Base-by-base conservation (phyloP, 92 coral and sea anemone species). In the Phenganax subtilis region DNA sequence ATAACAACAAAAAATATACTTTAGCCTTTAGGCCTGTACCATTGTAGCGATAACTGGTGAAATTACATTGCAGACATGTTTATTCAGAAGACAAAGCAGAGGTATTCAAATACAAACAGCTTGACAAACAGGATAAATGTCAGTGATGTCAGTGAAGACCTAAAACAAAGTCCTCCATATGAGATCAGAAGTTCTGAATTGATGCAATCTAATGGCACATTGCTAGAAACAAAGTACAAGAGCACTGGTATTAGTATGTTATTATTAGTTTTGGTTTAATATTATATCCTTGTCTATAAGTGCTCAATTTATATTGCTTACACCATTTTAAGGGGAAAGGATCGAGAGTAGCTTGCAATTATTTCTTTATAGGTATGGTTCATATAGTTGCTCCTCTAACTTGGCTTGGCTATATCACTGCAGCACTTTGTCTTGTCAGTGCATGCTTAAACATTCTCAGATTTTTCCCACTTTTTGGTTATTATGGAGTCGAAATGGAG, bases 1-100 rank as follows among this genome's bases (percentile, higher is more conserved):
- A 28, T 28, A 65, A 28, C 16, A 11, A 17, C 25, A 59, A 59
- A 20, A 20, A 20, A 20, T 20, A 20, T 20, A 20, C 25, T 20
- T 20, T 7, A 20, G 65, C 7, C 65, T 59, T 12, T 12, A 59
- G 65, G 65, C 47, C 47, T 37, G 5, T 37, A 37, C 0, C 47
- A 37, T 1, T 37, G 47, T 5, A 1, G 5, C 47, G 0, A 37
- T 37, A 37, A 37, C 3, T 51, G 75, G 28, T 67, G n/a, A 8
- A 2, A 54, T 68, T 25, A 72, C 52, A 20, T 77, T 66, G 17
- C 80, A 93, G 98, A 93, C 85, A 89, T 96, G 57, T 93, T 89
- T 57, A 93, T 93, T 76, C 98, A 93, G 88, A 93, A 91, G 85
- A 90, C 93, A 17, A 93, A 93, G 82, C 97, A 92, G 75, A 89